Percentiles rank a stretch among this genome's conserved stretches.
phyloP scores from a whole-genome alignment of 2,797 vertebrate species.

The Glyptemys insculpta region DNA sequence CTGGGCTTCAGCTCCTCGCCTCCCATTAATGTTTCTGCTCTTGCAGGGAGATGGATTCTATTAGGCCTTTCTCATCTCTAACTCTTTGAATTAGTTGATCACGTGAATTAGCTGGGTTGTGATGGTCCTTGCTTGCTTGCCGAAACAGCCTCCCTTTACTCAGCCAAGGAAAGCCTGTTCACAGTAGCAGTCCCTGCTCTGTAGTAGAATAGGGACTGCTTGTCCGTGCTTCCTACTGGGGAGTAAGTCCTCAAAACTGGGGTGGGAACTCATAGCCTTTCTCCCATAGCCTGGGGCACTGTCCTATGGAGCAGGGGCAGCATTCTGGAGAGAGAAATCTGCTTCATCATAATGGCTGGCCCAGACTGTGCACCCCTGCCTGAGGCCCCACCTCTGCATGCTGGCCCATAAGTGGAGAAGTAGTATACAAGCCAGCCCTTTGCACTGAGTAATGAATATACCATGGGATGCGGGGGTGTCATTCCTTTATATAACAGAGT shows the following conservation, averaged over 20 bases:
- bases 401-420: no score
- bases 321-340: not conserved
- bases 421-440: no score
- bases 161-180: not conserved
- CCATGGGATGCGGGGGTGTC: no score
- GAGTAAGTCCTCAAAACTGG: no score
- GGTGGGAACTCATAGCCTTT: not conserved
- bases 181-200: not conserved
- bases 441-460: no score
- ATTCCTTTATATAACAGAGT: no score
- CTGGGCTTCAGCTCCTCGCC: not conserved
- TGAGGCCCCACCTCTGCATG: not conserved
- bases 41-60: accelerated
- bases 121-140: not conserved
- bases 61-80: not conserved
- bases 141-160: not conserved
- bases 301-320: not conserved
- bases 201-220: not conserved
- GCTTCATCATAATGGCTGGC: accelerated
- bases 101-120: not conserved
- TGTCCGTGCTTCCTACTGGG: not conserved
- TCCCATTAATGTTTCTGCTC: not conserved
- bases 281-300: not conserved
- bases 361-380: not conserved
- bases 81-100: not conserved